Percentiles rank a stretch among this genome's conserved stretches.
Evolutionary conservation across 37 sponge, comb jelly and placozoan genomes (phyloP).

Genomic region (Theonella swinhoei): DNA sequence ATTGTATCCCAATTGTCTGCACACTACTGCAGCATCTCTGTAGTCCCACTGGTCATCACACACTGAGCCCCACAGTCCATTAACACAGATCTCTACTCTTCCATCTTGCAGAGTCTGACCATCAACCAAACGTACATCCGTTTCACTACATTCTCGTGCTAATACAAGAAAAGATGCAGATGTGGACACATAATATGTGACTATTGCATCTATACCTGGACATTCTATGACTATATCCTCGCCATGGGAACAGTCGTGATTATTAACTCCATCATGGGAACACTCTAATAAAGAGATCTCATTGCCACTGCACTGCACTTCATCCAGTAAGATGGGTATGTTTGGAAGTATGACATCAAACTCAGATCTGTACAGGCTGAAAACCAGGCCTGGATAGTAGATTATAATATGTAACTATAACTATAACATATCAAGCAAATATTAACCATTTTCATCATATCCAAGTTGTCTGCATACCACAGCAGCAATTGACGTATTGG

Average conservation of each 20-base stretch:
- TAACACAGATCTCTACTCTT: background rate
- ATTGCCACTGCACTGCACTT: background rate
- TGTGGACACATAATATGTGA: too few relatives aligned
- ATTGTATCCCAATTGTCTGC: background rate
- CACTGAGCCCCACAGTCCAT: background rate
- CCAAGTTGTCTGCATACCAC: background rate
- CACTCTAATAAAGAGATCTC: background rate
- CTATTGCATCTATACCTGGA: too few relatives aligned
- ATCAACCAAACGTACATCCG: background rate
- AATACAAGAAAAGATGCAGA: too few relatives aligned
- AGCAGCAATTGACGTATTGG: background rate
- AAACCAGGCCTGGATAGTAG: background rate
- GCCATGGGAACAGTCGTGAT: background rate
- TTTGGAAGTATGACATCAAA: background rate
- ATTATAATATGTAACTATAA: too few relatives aligned
- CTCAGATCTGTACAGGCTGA: too few relatives aligned
- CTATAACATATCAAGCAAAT: background rate
- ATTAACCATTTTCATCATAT: too few relatives aligned
- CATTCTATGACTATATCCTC: background rate
- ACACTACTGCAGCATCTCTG: background rate
- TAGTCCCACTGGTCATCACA: background rate
- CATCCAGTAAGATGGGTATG: background rate
- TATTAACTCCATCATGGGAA: background rate
- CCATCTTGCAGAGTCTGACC: background rate
- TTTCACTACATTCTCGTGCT: background rate